Evolutionary conservation across 1,140 invertebrate genomes (phyloP).

Genomic region (Phymorhynchus buccinoides): DNA sequence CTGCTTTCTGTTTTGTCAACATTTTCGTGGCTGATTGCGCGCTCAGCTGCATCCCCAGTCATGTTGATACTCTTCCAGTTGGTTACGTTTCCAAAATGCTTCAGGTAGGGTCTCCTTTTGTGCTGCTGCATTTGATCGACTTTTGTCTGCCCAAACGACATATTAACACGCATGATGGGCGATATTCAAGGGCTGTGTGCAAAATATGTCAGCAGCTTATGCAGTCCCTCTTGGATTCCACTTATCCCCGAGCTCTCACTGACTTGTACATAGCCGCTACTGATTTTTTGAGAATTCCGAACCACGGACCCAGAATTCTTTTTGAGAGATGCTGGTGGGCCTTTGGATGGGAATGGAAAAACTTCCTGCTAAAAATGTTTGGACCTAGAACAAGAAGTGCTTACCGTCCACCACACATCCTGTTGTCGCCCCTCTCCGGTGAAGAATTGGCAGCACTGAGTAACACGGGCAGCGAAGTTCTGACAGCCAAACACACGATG

Average conservation of each 20-base stretch:
- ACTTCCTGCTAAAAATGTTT: not conserved
- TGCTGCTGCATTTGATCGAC: not conserved
- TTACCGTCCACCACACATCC: not conserved
- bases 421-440: not conserved
- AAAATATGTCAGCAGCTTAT: not conserved
- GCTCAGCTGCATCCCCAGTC: not conserved
- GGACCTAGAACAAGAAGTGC: not conserved
- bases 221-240: not conserved
- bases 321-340: not conserved
- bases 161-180: too few relatives aligned
- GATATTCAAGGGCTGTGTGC: too few relatives aligned
- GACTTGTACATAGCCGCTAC: not conserved
- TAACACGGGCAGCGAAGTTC: not conserved
- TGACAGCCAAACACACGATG: constrained; percentile 1
- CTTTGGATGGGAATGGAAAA: not conserved
- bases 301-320: not conserved
- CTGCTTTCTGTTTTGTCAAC: not conserved
- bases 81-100: not conserved
- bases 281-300: not conserved
- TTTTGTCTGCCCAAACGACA: too few relatives aligned
- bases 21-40: constrained; percentile 29
- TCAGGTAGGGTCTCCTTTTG: not conserved
- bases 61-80: not conserved
- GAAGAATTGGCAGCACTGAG: not conserved
- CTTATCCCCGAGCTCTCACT: not conserved